These are phyloP conservation scores for Dolichallabes microphthalmus DNA, from an alignment of 2,113 vertebrate genomes.

Conservation along the genomic window DNA sequence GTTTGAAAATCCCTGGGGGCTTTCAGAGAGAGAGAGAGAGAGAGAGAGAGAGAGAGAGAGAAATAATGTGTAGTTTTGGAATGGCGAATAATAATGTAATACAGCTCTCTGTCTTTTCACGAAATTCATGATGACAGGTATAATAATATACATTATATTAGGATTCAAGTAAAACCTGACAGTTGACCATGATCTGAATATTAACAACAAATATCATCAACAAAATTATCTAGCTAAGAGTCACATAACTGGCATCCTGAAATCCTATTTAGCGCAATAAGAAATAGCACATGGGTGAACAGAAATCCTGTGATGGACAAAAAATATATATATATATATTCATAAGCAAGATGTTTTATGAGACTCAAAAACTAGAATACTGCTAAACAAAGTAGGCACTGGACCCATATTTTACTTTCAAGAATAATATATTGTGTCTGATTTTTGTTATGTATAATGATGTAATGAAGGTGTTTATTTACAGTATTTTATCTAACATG, in stretches of 20 bases:
- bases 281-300: background rate
- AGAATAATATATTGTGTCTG: background rate
- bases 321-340: background rate
- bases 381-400: background rate
- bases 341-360: background rate
- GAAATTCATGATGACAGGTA: conserved; percentile 27
- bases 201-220: background rate
- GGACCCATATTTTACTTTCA: background rate
- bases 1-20: conserved; percentile 40
- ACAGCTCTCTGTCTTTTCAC: conserved; percentile 26
- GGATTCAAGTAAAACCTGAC: background rate
- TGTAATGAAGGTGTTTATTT: background rate
- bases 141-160: conserved; percentile 25
- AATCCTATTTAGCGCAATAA: background rate
- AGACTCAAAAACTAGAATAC: background rate
- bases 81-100: conserved; percentile 45
- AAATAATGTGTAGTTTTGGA: conserved; percentile 33
- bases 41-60: conserved; percentile 7
- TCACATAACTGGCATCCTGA: background rate
- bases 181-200: background rate
- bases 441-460: background rate
- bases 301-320: background rate
- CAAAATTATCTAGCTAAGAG: background rate
- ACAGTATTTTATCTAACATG: background rate
- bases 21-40: conserved; percentile 4